A percentile compares a stretch with the other conserved stretches of the same genome.
Evolutionary conservation across 2,888 invertebrate genomes (phyloP).

Genomic region (Mimas tiliae): DNA sequence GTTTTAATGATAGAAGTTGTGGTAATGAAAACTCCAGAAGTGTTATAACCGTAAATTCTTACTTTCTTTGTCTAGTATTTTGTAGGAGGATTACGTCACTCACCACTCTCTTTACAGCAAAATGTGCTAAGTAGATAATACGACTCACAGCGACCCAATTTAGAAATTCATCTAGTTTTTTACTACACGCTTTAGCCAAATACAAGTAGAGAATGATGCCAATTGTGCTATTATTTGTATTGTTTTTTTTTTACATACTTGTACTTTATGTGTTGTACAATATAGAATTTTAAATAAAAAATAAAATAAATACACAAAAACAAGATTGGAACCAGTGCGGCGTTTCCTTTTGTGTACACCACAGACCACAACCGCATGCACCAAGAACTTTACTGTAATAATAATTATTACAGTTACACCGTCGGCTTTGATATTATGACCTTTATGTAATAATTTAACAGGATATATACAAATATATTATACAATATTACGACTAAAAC

Average conservation of each 20-base stretch:
- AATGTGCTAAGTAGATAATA: neutral
- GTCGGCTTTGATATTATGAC: neutral
- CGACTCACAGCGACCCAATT: neutral
- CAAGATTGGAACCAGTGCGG: neutral
- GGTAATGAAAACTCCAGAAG: too few relatives aligned
- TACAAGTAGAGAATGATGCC: neutral
- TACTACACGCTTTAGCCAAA: neutral
- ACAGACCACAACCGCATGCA: constrained; percentile 6
- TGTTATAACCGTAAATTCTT: too few relatives aligned
- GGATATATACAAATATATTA: too few relatives aligned
- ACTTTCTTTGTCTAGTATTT: too few relatives aligned
- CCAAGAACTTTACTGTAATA: neutral
- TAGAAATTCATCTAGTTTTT: neutral
- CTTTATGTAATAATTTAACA: neutral
- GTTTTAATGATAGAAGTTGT: too few relatives aligned
- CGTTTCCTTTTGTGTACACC: constrained; percentile 7
- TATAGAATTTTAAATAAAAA: too few relatives aligned
- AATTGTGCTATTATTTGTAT: too few relatives aligned
- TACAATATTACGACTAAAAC: too few relatives aligned
- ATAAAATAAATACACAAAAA: constrained; percentile 17
- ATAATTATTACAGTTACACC: neutral
- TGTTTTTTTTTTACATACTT: too few relatives aligned
- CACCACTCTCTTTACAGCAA: too few relatives aligned
- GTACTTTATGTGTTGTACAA: too few relatives aligned
- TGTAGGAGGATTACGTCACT: too few relatives aligned